Base-by-base conservation (phyloP, 2,113 vertebrate species). In the Hemiprocne comata region DNA sequence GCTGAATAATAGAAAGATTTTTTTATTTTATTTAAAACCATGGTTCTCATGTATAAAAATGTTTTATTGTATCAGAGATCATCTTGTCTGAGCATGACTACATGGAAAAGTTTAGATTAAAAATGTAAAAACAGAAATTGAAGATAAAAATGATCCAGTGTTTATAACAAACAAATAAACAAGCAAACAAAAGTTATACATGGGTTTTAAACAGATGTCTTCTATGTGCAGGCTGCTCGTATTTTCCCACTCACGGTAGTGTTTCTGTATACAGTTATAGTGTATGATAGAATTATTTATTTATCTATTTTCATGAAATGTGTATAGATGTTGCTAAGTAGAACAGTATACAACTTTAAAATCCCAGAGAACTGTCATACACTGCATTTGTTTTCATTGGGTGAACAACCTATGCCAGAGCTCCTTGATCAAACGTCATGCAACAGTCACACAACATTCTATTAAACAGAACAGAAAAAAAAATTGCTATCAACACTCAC, bases 391-490 rank as follows among this genome's bases (percentile, higher is more conserved):
- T 79, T 95, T 95, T 80, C 58, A n/a, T 65, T 93, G 64, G 17
- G 51, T 79, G 74, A 57, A 61, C 85, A 89, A 62, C 34, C 25
- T 76, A 18, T 62, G 58, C 58, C 54, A 93, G 64, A 91, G 42
- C 29, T 80, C 65, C 87, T 85, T 91, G 71, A 89, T 85, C 75
- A 94, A 90, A 93, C 54, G 85, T 36, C 26, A 21, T 73, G 33
- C 71, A 85, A 76, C 42, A 94, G 77, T 48, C 87, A 85, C 31
- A 70, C 17, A 62, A 82, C 71, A 86, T 42, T 77, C 61, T 87
- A 36, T 64, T 89, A 86, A 92, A 92, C 3, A 82, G 62, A 89
- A 64, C n/a, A 21, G 46, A 21, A 80, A 93, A 93, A 93, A 82
- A n/a, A n/a, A 46, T 76, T 55, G 51, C 38, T 90, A 85, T 91